Conservation (phyloP, 2,113 vertebrate genomes). For the Semnornis frantzii region DNA sequence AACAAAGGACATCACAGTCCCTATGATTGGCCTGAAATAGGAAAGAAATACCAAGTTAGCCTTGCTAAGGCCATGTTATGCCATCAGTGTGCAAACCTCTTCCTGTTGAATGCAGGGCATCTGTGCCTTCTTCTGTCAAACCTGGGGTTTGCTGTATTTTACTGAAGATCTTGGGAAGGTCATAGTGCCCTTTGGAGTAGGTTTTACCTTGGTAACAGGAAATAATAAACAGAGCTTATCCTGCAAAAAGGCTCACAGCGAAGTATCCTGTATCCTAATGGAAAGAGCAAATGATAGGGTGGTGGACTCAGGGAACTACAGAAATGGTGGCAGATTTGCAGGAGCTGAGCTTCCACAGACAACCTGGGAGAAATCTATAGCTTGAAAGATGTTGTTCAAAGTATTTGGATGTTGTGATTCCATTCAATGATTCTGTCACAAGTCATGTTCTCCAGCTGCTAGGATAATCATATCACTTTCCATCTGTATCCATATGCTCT, state of each 20-base stretch:
- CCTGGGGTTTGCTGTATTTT: not conserved
- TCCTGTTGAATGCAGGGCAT: not conserved
- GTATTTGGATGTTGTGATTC: not conserved
- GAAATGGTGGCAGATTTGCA: not conserved
- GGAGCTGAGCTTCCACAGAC: not conserved
- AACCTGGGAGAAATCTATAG: not conserved
- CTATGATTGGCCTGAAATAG: not conserved
- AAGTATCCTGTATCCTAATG: not conserved
- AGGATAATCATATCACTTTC: not conserved
- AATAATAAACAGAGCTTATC: not conserved
- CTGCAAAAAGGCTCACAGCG: not conserved
- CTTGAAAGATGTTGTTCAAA: not conserved
- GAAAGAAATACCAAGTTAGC: not conserved
- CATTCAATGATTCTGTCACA: not conserved
- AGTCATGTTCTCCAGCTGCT: not conserved
- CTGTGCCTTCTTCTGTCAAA: not conserved
- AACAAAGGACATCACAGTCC: not conserved
- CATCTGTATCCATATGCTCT: not conserved
- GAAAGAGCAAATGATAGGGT: not conserved
- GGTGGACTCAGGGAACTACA: not conserved
- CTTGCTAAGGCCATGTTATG: rapidly evolving
- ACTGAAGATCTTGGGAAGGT: not conserved
- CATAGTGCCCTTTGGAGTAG: not conserved
- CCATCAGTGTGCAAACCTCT: not conserved
- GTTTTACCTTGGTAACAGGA: not conserved